Base-by-base conservation (phyloP, 1,140 invertebrate species). In the Medauroidea extradentata region DNA sequence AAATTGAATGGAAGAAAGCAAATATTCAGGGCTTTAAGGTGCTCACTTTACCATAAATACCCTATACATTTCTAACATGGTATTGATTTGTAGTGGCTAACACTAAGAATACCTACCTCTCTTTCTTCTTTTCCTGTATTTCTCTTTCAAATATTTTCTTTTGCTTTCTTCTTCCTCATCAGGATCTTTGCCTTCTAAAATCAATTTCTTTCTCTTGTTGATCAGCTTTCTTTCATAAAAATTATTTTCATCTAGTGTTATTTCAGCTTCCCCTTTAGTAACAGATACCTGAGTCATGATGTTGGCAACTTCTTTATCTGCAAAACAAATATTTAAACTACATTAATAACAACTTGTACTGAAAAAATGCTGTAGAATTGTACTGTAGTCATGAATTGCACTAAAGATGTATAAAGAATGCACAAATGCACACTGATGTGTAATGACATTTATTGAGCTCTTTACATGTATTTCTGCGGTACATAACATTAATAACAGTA, bases 211-310 rank as follows among this genome's bases (percentile, higher is more conserved):
- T 57, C 88, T 78, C 67, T 93, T 89, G 78, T 97, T 93, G 52
- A 93, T 93, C 63, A 85, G 79, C 66, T 87, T 90, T 57, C 89
- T 85, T 72, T 96, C 91, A 70, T 92, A 92, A 74, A 96, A 96
- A 70, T 97, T 90, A 62, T 86, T 85, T 72, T 95, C 90, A 69
- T 98, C 94, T 21, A 99, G 75, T 69, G 86, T 85, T 49, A 98
- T 93, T 73, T 96, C 91, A 7, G 94, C 92, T 74, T 98, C 93
- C 49, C 94, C 80, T 67, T 91, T 88, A 0, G 92, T 88, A 0
- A 96, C 90, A 59, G 91, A 89, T 14, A 98, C 90, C 77, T 97
- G 91, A 5, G 90, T 91, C 57, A 96, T 87, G 63, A 97, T 94
- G 62, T 86, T 87, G 19, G 86, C 80, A 1, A 94, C 88, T 76